Base-by-base conservation (phyloP, 2,113 vertebrate species). In the Ceyx cyanopectus region DNA sequence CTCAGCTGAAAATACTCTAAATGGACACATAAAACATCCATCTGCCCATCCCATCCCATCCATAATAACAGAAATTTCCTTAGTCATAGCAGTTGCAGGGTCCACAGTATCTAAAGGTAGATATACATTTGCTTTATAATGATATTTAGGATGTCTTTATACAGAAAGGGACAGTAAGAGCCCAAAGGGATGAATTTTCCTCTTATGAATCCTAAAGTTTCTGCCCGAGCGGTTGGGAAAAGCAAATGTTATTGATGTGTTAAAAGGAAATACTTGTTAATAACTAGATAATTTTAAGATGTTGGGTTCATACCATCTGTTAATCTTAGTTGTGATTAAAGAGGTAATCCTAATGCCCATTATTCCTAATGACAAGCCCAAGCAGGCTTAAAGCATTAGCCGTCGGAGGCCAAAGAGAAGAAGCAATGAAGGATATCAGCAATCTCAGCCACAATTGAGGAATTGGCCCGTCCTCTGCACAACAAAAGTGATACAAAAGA, bases 261-360 rank as follows among this genome's bases (percentile, higher is more conserved):
- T 98, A 98, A 98, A 98, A 93, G 97, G 96, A 97, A 97, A 97
- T 97, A 94, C 97, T 97, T 97, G 97, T 96, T 98, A 98, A 97
- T 98, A 98, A 98, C 97, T 91, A 97, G 97, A 97, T 97, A 97
- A 98, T 98, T 98, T 98, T 98, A 98, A 98, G 98, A 98, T 98
- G 97, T 98, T 98, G 97, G 98, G 98, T 98, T 98, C 98, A 98
- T 98, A 98, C 98, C 98, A 98, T 99, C 98, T 98, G 98, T 98
- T 99, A 99, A 99, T 99, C 98, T 99, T 96, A 97, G 98, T 98
- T 98, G 98, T 99, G 99, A 99, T 99, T 99, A 99, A 99, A 98
- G 98, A 99, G 98, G 98, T 98, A 98, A 99, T 99, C 98, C 98
- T 97, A 96, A 96, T 96, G 96, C 96, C 98, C 98, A 98, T 99